phyloP scores from a whole-genome alignment of 1,140 invertebrate species.

The Pseudomyrmex sp. region DNA sequence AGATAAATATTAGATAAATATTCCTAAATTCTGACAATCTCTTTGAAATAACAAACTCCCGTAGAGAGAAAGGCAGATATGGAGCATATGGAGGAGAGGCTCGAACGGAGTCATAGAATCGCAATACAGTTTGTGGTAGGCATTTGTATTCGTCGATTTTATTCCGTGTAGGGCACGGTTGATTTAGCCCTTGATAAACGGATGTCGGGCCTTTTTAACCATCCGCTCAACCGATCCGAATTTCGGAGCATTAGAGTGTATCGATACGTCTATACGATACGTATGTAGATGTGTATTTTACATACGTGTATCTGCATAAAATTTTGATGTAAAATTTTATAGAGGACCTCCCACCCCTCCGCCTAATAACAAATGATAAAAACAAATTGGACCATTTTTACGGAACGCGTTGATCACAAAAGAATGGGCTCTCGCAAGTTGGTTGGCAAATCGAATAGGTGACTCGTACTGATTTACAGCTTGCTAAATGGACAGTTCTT shows the following conservation, averaged over 20 bases:
- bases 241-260: slow-evolving; percentile 71
- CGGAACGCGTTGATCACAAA: slow-evolving; percentile 5
- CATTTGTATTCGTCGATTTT: slow-evolving; percentile 72
- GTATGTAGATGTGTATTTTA: slow-evolving; percentile 5
- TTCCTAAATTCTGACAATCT: too few species aligned
- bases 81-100: slow-evolving; percentile 13
- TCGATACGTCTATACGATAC: slow-evolving; percentile 37
- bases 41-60: not conserved
- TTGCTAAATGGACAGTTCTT: slow-evolving; percentile 75
- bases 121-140: slow-evolving; percentile 65
- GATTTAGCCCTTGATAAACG: slow-evolving; percentile 72
- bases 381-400: slow-evolving; percentile 3
- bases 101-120: not conserved
- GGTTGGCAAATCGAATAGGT: slow-evolving; percentile 72
- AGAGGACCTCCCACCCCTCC: not conserved
- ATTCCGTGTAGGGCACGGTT: slow-evolving; percentile 71
- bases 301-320: not conserved
- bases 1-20: too few species aligned
- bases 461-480: slow-evolving; percentile 77
- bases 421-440: not conserved
- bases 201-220: slow-evolving; percentile 74
- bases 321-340: not conserved
- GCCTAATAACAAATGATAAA: not conserved
- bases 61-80: slow-evolving; percentile 41
- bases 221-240: slow-evolving; percentile 68